These are phyloP conservation scores for Aphodius granarius DNA, from an alignment of 2,888 invertebrate genomes.

Conservation along the genomic window DNA sequence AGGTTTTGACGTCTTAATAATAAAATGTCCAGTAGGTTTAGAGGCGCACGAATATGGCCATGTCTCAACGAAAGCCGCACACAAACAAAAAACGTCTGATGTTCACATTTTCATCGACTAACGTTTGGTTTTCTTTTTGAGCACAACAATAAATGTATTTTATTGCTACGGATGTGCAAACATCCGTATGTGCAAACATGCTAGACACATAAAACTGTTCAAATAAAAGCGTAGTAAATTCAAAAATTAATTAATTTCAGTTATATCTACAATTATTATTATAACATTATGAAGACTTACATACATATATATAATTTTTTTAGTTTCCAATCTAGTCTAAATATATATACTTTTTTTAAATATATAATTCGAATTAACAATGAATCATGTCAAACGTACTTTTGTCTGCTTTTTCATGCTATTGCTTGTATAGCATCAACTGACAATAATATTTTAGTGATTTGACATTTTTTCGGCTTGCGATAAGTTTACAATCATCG, in stretches of 20 bases:
- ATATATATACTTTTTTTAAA: background rate
- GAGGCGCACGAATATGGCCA: background rate
- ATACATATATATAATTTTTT: background rate
- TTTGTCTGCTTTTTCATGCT: slow-evolving; percentile 1
- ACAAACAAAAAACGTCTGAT: background rate
- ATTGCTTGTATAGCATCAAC: background rate
- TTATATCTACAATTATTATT: background rate
- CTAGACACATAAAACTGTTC: background rate
- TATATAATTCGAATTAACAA: background rate
- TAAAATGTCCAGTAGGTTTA: slow-evolving; percentile 5
- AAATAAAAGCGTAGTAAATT: background rate
- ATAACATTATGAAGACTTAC: background rate
- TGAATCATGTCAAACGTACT: slow-evolving; percentile 5
- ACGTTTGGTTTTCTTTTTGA: background rate
- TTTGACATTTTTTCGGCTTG: background rate
- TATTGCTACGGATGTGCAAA: background rate
- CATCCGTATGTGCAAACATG: background rate
- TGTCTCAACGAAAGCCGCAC: background rate
- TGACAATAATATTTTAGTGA: background rate
- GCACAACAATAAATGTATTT: background rate
- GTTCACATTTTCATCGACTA: no score
- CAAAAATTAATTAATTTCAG: background rate
- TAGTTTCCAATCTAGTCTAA: background rate
- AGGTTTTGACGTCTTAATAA: slow-evolving; percentile 16
- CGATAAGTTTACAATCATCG: background rate